Evolutionary conservation across 2,888 invertebrate genomes (phyloP), one percentile per base, ranked within the genome.

Genomic region (Drosophila robusta): DNA sequence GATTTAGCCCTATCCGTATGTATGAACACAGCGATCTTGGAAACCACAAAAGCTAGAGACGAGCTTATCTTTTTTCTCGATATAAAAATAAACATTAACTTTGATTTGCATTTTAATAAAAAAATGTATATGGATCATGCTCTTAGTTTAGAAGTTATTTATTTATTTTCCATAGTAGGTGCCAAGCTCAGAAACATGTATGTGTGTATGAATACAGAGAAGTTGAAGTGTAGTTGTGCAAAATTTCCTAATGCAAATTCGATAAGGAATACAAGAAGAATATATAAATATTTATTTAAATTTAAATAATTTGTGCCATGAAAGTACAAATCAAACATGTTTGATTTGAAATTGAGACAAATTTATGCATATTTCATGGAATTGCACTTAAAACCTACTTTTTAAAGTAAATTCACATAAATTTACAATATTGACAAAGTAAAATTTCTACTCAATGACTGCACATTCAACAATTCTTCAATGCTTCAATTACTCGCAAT

Each of bases 401-500:
- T 22, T 32, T 11, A 11, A 22, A 16, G 16, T 9, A 34, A 34
- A 34, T 34, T 6, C 12, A 38, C 14, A 3, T 29, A 22, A 22
- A 22, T 22, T 3, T 22, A 22, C 22, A 22, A 29, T 41, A 52
- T 18, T 9, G 29, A 9, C 29, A 29, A 9, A 29, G 29, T 29
- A 29, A 8, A 29, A 1, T 9, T 22, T 22, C 2, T n/a, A 24
- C 24, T 62, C 8, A 63, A 64, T 39, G 47, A 34, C 42, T 49
- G 38, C 32, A 55, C 14, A 26, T 38, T 38, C 44, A 56, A 46
- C n/a, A n/a, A n/a, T n/a, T n/a, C n/a, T n/a, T n/a, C n/a, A 12
- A 26, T 39, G 22, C 12, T 9, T 12, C 34, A 39, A 65, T 56
- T 56, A 55, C 51, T 51, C 50, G 44, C 14, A 41, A 41, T 36